These are phyloP conservation scores for Buteo buteo DNA, from an alignment of 2,113 vertebrate genomes.

Conservation along the genomic window DNA sequence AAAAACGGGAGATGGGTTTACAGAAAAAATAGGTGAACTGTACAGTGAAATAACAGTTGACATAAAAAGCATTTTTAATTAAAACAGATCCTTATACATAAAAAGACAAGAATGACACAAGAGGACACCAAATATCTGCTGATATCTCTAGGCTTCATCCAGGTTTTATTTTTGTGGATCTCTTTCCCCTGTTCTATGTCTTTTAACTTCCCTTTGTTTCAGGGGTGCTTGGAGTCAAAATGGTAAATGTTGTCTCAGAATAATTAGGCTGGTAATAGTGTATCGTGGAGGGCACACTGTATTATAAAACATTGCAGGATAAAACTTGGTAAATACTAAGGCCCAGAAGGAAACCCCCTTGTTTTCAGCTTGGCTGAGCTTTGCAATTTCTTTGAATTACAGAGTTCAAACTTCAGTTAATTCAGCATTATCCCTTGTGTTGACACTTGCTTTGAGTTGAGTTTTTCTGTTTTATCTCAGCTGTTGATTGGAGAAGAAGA, in stretches of 20 bases:
- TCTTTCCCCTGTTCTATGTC: constrained; percentile 61
- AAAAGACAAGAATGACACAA: constrained; percentile 85
- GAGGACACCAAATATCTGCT: neutral
- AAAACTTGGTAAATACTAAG: constrained; percentile 57
- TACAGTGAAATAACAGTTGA: constrained; percentile 83
- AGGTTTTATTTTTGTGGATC: constrained; percentile 34
- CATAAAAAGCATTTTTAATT: constrained; percentile 85
- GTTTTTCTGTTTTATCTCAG: neutral
- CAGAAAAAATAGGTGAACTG: constrained; percentile 75
- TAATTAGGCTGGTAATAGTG: constrained; percentile 53
- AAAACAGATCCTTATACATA: constrained; percentile 84
- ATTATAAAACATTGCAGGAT: constrained; percentile 13
- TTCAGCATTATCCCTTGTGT: neutral
- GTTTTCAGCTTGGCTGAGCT: constrained; percentile 77
- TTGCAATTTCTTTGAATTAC: constrained; percentile 83
- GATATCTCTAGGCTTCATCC: constrained; percentile 16
- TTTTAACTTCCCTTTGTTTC: constrained; percentile 66
- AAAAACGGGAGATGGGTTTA: constrained; percentile 83
- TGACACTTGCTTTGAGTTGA: neutral
- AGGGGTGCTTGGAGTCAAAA: constrained; percentile 67
- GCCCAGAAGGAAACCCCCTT: constrained; percentile 48
- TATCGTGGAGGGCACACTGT: neutral
- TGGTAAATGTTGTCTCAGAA: constrained; percentile 56
- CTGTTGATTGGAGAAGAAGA: neutral
- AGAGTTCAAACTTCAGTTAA: neutral